Base-by-base conservation (phyloP, 2,888 invertebrate species). In the Troilus luridus region DNA sequence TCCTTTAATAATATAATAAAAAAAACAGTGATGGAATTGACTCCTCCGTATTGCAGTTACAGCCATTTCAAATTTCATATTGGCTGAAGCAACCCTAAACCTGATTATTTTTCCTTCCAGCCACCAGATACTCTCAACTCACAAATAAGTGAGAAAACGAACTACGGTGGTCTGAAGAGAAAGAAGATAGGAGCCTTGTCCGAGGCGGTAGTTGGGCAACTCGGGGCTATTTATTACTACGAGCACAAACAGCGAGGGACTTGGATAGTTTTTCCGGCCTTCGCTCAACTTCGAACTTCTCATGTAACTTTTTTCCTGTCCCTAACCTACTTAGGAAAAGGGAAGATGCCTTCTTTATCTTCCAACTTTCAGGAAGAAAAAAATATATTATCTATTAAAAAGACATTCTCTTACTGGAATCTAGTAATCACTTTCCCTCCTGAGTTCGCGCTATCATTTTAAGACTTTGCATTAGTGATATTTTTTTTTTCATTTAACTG, bases 331-430 rank as follows among this genome's bases (percentile, higher is more conserved):
- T 85, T 85, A 21, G 85, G n/a, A n/a, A 11, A 85, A 21, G 81
- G 56, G 85, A n/a, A 85, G 85, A 85, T 85, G 85, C 17, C 85
- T 85, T 85, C 85, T 85, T 85, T 85, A 56, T 85, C 56, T 54
- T n/a, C 85, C 5, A 85, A 85, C 21, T 56, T 85, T 54, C n/a
- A 54, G 56, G 56, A 56, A 56, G 11, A 21, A 85, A 85, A 56
- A 85, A 56, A 56, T 24, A 67, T n/a, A 17, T 67, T n/a, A 67
- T 77, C 27, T 77, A 17, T 72, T 72, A 72, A 27, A 41, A 64
- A 1, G 11, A 27, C 27, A 19, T 77, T 77, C 27, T 14, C 27
- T 27, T 17, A 77, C 19, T 41, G 6, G 19, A 41, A 19, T 17
- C 8, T 41, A 77, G 17, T 77, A 77, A 27, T 67, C n/a, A 64